Evolutionary conservation across 2,888 invertebrate genomes (phyloP).

Genomic region (Eumacrocentrus americanus): DNA sequence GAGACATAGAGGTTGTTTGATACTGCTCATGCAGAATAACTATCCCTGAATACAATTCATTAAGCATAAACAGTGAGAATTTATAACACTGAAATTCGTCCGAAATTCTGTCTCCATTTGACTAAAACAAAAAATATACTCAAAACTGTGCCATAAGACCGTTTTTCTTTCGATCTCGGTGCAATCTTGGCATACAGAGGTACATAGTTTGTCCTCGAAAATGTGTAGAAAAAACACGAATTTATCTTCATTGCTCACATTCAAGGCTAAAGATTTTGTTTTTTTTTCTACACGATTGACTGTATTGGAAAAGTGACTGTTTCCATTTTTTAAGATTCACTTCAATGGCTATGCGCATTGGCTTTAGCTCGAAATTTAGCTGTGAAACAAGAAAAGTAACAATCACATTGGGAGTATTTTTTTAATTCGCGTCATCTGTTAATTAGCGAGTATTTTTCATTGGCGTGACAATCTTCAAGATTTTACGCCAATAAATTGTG

Average conservation of each 20-base stretch:
- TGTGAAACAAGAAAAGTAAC: too few species aligned
- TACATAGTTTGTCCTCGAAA: background rate
- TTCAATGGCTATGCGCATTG: too few species aligned
- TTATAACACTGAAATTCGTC: background rate
- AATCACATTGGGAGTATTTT: too few species aligned
- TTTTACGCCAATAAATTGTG: background rate
- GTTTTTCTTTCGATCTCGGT: conserved; percentile 5
- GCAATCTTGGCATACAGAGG: background rate
- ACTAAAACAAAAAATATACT: conserved; percentile 31
- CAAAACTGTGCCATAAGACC: conserved; percentile 37
- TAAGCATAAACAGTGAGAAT: background rate
- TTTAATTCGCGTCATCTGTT: background rate
- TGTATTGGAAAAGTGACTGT: background rate
- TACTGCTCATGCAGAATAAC: background rate
- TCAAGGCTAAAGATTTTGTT: conserved; percentile 9
- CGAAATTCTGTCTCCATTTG: background rate
- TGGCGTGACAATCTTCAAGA: background rate
- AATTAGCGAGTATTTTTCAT: background rate
- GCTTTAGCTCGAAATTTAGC: too few species aligned
- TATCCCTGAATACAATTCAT: background rate
- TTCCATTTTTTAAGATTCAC: too few species aligned
- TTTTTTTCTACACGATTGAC: conserved; percentile 5
- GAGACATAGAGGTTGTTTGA: too few species aligned
- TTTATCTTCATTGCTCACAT: conserved; percentile 23
- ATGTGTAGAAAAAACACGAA: background rate